Conservation (phyloP, 2,797 vertebrate species). For the Melanogrammus aeglefinus region DNA sequence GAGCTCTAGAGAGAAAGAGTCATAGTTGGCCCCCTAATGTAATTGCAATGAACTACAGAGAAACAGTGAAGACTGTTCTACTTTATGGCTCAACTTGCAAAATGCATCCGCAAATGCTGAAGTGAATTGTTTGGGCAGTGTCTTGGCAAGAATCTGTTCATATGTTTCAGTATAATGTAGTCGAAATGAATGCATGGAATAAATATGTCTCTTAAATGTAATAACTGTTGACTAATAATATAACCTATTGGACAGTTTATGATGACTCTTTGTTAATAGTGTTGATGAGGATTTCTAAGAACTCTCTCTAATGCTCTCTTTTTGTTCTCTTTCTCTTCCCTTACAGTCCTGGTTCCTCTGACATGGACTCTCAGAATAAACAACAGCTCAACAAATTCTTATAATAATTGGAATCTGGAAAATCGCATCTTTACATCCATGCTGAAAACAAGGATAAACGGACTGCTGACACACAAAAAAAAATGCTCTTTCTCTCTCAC, state of each 20-base stretch:
- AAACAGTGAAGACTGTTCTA: neutral
- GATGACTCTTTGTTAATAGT: neutral
- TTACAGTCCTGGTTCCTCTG: conserved; percentile 97
- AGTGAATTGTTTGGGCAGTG: neutral
- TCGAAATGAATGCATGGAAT: neutral
- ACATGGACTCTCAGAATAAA: conserved; percentile 54
- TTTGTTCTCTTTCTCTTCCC: conserved; percentile 31
- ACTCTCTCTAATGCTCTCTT: neutral
- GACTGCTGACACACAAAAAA: conserved; percentile 1
- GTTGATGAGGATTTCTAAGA: neutral
- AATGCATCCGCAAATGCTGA: neutral
- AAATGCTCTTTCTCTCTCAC: neutral
- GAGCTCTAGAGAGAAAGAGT: neutral
- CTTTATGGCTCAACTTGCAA: neutral
- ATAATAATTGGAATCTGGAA: conserved; percentile 5
- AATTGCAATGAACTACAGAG: neutral
- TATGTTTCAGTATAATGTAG: neutral
- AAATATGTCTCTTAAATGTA: neutral
- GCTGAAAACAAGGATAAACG: neutral
- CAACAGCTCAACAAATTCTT: neutral
- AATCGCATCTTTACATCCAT: neutral
- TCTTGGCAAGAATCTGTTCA: neutral
- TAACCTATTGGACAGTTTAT: neutral
- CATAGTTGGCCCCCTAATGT: neutral
- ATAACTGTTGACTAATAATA: neutral